Base-by-base conservation (phyloP, 1,140 invertebrate genomes). In the Pseudachorutes palmiensis region DNA sequence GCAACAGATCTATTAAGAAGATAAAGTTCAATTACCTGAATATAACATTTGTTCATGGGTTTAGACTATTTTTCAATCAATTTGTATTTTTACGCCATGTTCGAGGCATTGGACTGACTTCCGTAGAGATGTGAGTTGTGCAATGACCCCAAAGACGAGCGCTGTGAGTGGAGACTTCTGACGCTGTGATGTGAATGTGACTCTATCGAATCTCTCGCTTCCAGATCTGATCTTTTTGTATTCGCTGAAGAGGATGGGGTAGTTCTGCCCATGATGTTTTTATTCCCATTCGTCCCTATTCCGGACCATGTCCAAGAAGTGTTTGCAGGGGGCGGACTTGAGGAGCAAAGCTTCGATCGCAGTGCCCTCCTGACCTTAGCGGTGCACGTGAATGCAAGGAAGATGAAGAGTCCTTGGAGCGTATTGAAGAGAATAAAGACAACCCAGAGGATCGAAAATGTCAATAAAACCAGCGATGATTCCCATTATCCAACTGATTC, bases 371-470 rank as follows among this genome's bases (percentile, higher is more conserved):
- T 69, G 16, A 78, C 75, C 68, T 78, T 78, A 5, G 77, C 69
- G 3, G 78, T 82, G 69, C 80, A 84, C 9, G 83, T 82, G 76
- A 84, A 85, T 0, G 82, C 82, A 0, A 83, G 67, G 70, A 84
- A 83, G 33, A 85, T 82, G 73, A 84, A 85, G 12, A 84, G 70
- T 1, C 84, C 84, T 74, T 85, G 83, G 12, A 83, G 76, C 2
- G 82, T 81, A 72, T 84, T 85, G 19, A 84, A 74, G 2, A 80
- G 70, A 1, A 84, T 80, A 74, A 84, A 84, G 3, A 82, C 69
- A 70, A 83, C 83, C 76, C 79, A 80, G 5, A 84, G 72, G 24
- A 75, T 75, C 74, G 36, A 64, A 62, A 14, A 78, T 68, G 61
- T 82, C 78, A 0, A 81, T 65, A 14, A 77, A 76, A 9, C 78